A percentile compares a stretch with the other conserved stretches of the same genome.
Conservation (phyloP, 92 coral and sea anemone genomes). For the Ricordea florida region DNA sequence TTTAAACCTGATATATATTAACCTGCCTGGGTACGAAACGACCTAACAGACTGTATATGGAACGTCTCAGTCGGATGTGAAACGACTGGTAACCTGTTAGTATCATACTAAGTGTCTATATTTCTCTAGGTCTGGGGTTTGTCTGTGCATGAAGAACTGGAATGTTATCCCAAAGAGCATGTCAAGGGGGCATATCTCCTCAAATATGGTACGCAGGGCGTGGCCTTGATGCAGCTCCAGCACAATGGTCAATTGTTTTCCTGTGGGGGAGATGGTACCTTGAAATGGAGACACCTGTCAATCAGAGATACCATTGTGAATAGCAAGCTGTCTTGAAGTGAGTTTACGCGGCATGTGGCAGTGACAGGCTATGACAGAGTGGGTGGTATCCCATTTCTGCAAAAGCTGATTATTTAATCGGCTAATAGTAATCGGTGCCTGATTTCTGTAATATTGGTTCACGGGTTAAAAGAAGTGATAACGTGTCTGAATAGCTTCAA, state of each 20-base stretch:
- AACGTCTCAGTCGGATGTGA: too few species aligned
- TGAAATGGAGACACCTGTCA: slow-evolving; percentile 92
- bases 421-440: too few species aligned
- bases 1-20: too few species aligned
- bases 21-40: too few species aligned
- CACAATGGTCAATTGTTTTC: slow-evolving; percentile 85
- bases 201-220: slow-evolving; percentile 97
- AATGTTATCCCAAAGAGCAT: slow-evolving; percentile 88
- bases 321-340: slow-evolving; percentile 16
- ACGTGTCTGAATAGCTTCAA: too few species aligned
- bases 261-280: slow-evolving; percentile 96
- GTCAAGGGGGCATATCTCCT: slow-evolving; percentile 87
- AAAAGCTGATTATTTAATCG: too few species aligned
- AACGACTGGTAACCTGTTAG: background rate
- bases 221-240: slow-evolving; percentile 75
- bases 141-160: slow-evolving; percentile 84
- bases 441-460: too few species aligned
- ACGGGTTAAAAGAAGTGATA: too few species aligned
- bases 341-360: background rate
- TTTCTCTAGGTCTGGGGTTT: slow-evolving; percentile 89
- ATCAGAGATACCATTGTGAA: slow-evolving; percentile 86
- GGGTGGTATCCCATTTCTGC: too few species aligned
- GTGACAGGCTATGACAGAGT: too few species aligned
- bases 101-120: background rate
- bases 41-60: too few species aligned